Conservation (phyloP, 1,140 invertebrate genomes). For the Sitophilus oryzae region DNA sequence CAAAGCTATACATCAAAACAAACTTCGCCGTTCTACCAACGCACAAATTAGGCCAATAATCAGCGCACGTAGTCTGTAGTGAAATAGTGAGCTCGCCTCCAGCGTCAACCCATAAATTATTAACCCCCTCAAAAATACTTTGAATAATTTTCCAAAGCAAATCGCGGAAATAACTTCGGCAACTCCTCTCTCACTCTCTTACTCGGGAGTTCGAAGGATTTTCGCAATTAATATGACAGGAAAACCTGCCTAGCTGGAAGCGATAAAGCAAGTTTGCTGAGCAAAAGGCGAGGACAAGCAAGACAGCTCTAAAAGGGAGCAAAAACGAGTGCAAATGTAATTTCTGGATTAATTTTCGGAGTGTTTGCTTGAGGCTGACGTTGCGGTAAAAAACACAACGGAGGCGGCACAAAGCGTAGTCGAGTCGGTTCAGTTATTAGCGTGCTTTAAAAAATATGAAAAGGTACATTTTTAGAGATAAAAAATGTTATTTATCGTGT, state of each 20-base stretch:
- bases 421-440: constrained; percentile 3
- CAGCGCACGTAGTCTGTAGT: not conserved
- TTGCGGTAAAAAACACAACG: constrained; percentile 12
- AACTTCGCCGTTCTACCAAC: too few relatives aligned
- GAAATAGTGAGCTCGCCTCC: not conserved
- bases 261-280: constrained; percentile 30
- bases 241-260: constrained; percentile 31
- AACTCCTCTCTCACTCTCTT: too few relatives aligned
- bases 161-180: constrained; percentile 13
- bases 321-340: constrained; percentile 6
- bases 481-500: too few relatives aligned
- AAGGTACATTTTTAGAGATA: too few relatives aligned
- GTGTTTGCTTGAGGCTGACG: constrained; percentile 17
- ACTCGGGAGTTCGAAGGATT: constrained; percentile 20
- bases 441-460: not conserved
- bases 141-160: constrained; percentile 5
- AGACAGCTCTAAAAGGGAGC: constrained; percentile 3
- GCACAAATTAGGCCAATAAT: not conserved
- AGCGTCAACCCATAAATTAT: constrained; percentile 1
- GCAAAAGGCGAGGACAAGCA: constrained; percentile 27
- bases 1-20: too few relatives aligned
- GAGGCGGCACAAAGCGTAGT: constrained; percentile 15
- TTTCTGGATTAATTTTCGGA: constrained; percentile 24
- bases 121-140: constrained; percentile 6
- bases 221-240: constrained; percentile 32